phyloP scores from a whole-genome alignment of 2,113 vertebrate species.

The Panthera leo region DNA sequence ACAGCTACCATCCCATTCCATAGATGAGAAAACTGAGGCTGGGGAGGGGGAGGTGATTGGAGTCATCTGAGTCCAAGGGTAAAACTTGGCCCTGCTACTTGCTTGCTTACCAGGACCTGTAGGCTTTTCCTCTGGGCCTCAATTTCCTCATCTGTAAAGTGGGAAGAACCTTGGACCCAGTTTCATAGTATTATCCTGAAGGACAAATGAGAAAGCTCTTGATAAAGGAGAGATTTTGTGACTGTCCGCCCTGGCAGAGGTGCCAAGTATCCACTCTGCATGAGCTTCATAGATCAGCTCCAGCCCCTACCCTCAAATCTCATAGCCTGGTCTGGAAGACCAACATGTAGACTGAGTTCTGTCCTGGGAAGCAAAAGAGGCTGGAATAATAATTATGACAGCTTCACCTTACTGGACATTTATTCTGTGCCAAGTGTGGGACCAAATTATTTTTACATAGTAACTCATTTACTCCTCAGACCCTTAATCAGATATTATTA shows the following conservation, averaged over 20 bases:
- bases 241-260: neutral
- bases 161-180: neutral
- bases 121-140: neutral
- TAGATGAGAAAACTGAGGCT: slow-evolving; percentile 38
- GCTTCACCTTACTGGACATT: neutral
- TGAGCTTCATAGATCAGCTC: neutral
- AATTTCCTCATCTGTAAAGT: neutral
- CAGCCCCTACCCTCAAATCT: neutral
- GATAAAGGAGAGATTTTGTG: neutral
- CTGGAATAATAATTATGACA: neutral
- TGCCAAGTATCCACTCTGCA: neutral
- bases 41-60: neutral
- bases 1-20: neutral
- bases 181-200: neutral
- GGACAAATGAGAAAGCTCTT: neutral
- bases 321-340: neutral
- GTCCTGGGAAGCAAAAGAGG: neutral
- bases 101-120: neutral
- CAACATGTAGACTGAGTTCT: neutral
- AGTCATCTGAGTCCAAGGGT: neutral
- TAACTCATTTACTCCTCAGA: neutral
- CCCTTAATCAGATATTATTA: neutral
- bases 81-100: neutral
- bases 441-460: neutral
- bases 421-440: neutral